These are phyloP conservation scores for Caenorhabditis afra DNA, from an alignment of 2,888 invertebrate species.

Conservation along the genomic window DNA sequence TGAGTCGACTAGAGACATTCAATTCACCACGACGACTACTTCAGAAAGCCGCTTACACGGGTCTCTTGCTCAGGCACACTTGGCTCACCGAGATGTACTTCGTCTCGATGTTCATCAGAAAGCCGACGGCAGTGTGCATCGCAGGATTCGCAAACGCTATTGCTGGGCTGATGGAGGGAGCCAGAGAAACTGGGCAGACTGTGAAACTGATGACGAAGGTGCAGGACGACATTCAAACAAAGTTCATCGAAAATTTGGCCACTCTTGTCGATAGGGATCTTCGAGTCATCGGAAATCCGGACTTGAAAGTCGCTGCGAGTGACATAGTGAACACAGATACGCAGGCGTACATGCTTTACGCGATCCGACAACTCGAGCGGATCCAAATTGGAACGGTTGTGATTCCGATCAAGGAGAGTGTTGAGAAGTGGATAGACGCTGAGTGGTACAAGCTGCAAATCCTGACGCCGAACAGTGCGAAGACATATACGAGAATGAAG, in stretches of 20 bases:
- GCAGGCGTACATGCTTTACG: constrained; percentile 28
- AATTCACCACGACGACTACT: constrained; percentile 25
- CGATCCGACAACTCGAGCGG: constrained; percentile 8
- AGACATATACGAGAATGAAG: constrained; percentile 96
- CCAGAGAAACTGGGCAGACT: constrained; percentile 23
- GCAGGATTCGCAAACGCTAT: constrained; percentile 18
- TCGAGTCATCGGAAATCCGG: constrained; percentile 89
- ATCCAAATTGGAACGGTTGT: constrained; percentile 21
- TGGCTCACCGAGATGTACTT: constrained; percentile 80
- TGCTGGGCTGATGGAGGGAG: constrained; percentile 30
- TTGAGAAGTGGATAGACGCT: constrained; percentile 87
- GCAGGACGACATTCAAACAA: constrained; percentile 38
- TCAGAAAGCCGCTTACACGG: constrained; percentile 84
- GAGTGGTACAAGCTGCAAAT: constrained; percentile 98
- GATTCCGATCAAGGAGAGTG: background rate
- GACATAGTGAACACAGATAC: constrained; percentile 30
- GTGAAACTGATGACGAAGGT: constrained; percentile 12
- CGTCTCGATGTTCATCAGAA: constrained; percentile 51
- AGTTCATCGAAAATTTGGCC: constrained; percentile 83
- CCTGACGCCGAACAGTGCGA: constrained; percentile 97
- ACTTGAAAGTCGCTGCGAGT: constrained; percentile 60
- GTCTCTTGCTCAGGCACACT: constrained; percentile 89
- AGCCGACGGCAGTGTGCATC: constrained; percentile 23
- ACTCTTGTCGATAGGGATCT: constrained; percentile 93
- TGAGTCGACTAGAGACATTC: constrained; percentile 40